phyloP scores from a whole-genome alignment of 2,888 invertebrate genomes.

The Eugnorisma glareosa region DNA sequence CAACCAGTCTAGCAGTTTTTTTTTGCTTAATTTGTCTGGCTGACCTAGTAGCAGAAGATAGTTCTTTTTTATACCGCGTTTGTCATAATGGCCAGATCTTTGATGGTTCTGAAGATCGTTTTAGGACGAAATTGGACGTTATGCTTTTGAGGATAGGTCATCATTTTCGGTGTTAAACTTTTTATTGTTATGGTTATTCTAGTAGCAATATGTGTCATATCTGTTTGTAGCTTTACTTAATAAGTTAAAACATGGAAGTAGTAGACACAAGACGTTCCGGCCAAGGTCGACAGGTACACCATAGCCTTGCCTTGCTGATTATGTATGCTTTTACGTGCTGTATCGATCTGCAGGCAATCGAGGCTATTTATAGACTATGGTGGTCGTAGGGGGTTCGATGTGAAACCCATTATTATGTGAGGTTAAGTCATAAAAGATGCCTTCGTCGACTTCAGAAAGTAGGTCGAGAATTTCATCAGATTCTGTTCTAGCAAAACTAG shows the following conservation, averaged over 20 bases:
- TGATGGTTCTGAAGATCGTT: neutral
- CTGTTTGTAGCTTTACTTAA: neutral
- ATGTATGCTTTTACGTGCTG: constrained; percentile 58
- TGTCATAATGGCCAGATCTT: neutral
- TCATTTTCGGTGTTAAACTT: neutral
- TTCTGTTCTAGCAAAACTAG: neutral
- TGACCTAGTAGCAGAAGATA: constrained; percentile 11
- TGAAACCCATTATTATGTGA: constrained; percentile 28
- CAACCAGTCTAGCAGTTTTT: constrained; percentile 22
- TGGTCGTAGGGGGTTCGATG: constrained; percentile 34
- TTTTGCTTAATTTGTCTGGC: constrained; percentile 13
- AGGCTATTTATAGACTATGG: constrained; percentile 47
- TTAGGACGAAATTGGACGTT: neutral
- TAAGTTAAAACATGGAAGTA: constrained; percentile 25
- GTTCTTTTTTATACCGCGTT: neutral
- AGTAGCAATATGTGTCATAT: constrained; percentile 10
- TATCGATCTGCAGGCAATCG: constrained; percentile 58
- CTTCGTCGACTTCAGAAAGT: neutral
- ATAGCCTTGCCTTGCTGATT: constrained; percentile 61
- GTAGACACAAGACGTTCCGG: constrained; percentile 26
- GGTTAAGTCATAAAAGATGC: constrained; percentile 14
- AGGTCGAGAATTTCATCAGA: neutral
- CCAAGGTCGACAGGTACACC: constrained; percentile 52
- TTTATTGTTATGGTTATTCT: neutral
- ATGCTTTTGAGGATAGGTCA: neutral